These are phyloP conservation scores for Syngnathus acus DNA, from an alignment of 2,797 vertebrate genomes.

Conservation along the genomic window DNA sequence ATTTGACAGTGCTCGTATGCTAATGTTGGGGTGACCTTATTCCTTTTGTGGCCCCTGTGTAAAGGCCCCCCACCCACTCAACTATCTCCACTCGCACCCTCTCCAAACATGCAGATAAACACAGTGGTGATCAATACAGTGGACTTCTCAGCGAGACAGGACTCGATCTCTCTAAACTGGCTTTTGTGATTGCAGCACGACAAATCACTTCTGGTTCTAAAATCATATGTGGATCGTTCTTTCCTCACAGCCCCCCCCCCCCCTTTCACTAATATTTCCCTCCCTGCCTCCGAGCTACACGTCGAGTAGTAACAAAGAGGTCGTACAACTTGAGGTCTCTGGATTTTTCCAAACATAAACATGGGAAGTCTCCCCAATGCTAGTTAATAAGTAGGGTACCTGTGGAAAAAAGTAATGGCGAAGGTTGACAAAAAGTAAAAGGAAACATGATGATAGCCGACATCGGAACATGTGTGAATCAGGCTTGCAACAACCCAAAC, in stretches of 20 bases:
- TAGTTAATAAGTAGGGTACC: not conserved
- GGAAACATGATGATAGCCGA: conserved; percentile 41
- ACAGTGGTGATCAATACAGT: conserved; percentile 60
- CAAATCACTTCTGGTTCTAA: conserved; percentile 18
- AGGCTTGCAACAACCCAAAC: conserved; percentile 33
- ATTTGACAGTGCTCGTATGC: conserved; percentile 39
- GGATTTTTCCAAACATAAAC: not conserved
- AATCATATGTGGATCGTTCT: conserved; percentile 23
- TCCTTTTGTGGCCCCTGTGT: conserved; percentile 42
- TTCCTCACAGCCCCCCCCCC: conserved; percentile 19
- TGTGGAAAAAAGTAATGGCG: not conserved
- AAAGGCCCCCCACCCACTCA: conserved; percentile 19
- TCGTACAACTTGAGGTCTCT: not conserved
- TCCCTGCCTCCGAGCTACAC: conserved; percentile 66
- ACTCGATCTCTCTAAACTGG: conserved; percentile 31
- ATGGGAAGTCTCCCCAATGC: not conserved
- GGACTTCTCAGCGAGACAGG: conserved; percentile 45
- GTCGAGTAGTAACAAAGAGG: conserved; percentile 22
- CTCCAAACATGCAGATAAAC: conserved; percentile 56
- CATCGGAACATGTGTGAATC: conserved; percentile 47
- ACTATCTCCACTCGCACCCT: conserved; percentile 23
- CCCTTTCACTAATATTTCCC: conserved; percentile 24
- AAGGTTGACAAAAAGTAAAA: conserved; percentile 11
- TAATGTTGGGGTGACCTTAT: conserved; percentile 44
- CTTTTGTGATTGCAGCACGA: conserved; percentile 36